Conservation (phyloP, 2,797 vertebrate species). For the Rhinogobio ventralis region DNA sequence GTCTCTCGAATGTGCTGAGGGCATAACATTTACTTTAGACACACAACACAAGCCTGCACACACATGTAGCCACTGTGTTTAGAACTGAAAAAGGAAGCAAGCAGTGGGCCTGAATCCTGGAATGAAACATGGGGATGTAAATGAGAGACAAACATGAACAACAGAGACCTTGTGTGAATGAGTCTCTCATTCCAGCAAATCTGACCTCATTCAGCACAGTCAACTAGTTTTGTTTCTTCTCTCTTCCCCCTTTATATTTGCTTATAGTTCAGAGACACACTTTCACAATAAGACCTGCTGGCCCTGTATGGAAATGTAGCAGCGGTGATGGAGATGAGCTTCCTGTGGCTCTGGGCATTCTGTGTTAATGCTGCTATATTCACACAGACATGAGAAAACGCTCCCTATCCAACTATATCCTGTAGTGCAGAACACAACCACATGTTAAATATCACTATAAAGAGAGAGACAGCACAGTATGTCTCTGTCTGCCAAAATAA, state of each 20-base stretch:
- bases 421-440: not conserved
- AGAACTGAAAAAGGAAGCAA: conserved; percentile 13
- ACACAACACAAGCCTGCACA: not conserved
- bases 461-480: not conserved
- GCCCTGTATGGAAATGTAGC: conserved; percentile 1
- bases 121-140: not conserved
- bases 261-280: conserved; percentile 15
- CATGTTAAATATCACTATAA: conserved; percentile 18
- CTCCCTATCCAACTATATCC: not conserved
- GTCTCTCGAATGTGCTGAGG: conserved; percentile 4
- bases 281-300: conserved; percentile 5
- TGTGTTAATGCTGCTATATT: conserved; percentile 5
- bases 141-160: conserved; percentile 47
- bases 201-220: conserved; percentile 34
- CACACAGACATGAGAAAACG: conserved; percentile 33
- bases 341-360: conserved; percentile 3
- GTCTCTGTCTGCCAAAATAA: not conserved
- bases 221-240: not conserved
- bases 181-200: not conserved
- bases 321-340: not conserved
- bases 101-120: not conserved
- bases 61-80: not conserved
- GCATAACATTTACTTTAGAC: not conserved
- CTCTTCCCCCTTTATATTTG: conserved; percentile 9
- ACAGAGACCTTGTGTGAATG: conserved; percentile 32